Percentiles rank a stretch among this genome's conserved stretches.
These are phyloP conservation scores for Heliothis virescens DNA, from an alignment of 1,140 invertebrate species.

Conservation along the genomic window DNA sequence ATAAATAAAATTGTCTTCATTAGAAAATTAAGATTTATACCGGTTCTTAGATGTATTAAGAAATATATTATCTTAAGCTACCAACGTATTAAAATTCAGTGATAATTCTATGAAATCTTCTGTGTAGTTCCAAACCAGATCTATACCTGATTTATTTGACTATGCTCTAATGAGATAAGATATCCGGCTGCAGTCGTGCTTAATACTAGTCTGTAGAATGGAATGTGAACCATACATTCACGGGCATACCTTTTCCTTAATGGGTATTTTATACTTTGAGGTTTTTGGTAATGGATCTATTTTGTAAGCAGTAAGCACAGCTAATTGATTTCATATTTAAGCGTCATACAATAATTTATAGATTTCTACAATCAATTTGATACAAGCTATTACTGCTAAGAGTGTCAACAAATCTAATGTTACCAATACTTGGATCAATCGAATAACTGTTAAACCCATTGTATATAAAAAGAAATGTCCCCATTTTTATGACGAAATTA, in stretches of 20 bases:
- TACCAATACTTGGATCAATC: not conserved
- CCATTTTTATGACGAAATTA: slow-evolving; percentile 31
- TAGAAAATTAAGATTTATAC: no score
- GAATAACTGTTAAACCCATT: slow-evolving; percentile 13
- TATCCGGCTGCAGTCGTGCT: slow-evolving; percentile 22
- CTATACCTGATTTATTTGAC: slow-evolving; percentile 23
- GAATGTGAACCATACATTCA: not conserved
- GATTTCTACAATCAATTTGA: no score
- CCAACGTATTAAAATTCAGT: not conserved
- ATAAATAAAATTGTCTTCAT: no score
- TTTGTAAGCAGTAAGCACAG: no score
- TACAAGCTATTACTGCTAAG: not conserved
- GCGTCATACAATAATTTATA: no score
- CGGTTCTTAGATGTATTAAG: no score
- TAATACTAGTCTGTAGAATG: slow-evolving; percentile 2
- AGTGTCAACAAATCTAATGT: slow-evolving; percentile 8
- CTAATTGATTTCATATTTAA: no score
- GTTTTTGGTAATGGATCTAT: not conserved
- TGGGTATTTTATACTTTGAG: not conserved
- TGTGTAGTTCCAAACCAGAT: not conserved
- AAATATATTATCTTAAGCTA: no score
- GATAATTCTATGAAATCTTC: not conserved
- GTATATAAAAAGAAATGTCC: slow-evolving; percentile 24
- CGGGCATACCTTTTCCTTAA: not conserved
- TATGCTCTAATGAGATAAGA: slow-evolving; percentile 19